Conservation (phyloP, 2,797 vertebrate genomes). For the Decapterus maruadsi region DNA sequence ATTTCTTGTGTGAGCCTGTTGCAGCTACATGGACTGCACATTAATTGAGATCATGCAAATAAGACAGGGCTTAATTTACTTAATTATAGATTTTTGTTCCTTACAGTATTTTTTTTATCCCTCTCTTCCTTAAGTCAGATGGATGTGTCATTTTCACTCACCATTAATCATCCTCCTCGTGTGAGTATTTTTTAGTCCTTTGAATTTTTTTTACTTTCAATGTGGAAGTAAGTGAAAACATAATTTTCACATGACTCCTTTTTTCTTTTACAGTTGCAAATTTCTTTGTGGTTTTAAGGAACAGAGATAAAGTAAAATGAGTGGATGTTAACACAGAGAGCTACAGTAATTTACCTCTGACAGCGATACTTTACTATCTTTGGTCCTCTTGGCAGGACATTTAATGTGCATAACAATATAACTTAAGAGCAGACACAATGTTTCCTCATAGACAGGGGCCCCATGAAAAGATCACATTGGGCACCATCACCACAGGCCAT, state of each 20-base stretch:
- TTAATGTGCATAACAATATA: slow-evolving; percentile 30
- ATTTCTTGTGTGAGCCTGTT: slow-evolving; percentile 77
- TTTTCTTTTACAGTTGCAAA: slow-evolving; percentile 13
- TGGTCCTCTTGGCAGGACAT: slow-evolving; percentile 30
- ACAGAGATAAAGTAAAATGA: slow-evolving; percentile 18
- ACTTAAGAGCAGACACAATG: slow-evolving; percentile 14
- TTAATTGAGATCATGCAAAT: slow-evolving; percentile 82
- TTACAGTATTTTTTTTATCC: slow-evolving; percentile 44
- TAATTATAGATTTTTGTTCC: slow-evolving; percentile 64
- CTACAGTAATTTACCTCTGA: slow-evolving; percentile 43
- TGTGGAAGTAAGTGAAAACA: slow-evolving; percentile 26
- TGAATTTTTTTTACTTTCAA: slow-evolving; percentile 35
- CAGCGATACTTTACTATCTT: slow-evolving; percentile 29
- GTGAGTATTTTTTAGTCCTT: slow-evolving; percentile 13
- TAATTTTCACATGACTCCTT: slow-evolving; percentile 32
- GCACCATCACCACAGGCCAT: background rate
- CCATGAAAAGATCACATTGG: background rate
- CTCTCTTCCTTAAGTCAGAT: slow-evolving; percentile 43
- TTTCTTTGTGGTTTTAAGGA: slow-evolving; percentile 3
- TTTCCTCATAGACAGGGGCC: slow-evolving; percentile 17
- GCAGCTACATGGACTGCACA: slow-evolving; percentile 70
- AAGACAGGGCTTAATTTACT: slow-evolving; percentile 77
- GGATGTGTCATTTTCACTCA: slow-evolving; percentile 52
- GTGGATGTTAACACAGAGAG: slow-evolving; percentile 28
- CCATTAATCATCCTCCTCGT: slow-evolving; percentile 46